Conservation (phyloP, 1,140 invertebrate genomes). For the Patella vulgata region DNA sequence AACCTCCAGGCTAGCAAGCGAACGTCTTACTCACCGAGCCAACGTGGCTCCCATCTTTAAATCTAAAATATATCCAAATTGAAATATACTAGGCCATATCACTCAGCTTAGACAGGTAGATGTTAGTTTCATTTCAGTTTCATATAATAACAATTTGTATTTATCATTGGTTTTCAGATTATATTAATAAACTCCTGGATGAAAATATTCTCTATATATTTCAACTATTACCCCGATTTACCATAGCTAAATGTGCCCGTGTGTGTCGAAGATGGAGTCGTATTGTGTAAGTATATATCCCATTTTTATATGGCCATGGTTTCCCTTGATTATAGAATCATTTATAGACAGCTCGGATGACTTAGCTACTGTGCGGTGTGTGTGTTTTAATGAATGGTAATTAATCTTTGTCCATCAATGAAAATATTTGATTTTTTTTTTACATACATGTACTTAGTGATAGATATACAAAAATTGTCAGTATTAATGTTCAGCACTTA, state of each 20-base stretch:
- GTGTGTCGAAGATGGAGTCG: constrained; percentile 79
- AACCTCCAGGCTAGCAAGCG: no score
- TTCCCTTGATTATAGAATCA: background rate
- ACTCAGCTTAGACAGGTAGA: no score
- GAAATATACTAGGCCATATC: no score
- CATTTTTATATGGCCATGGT: background rate
- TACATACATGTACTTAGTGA: no score
- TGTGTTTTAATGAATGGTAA: background rate
- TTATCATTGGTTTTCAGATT: constrained; percentile 50
- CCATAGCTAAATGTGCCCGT: constrained; percentile 75
- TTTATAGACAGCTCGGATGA: background rate
- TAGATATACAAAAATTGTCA: no score
- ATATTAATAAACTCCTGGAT: constrained; percentile 72
- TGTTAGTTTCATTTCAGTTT: no score
- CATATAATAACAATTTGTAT: no score
- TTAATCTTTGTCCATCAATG: background rate
- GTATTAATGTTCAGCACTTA: no score
- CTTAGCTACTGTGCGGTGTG: background rate
- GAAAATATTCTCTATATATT: constrained; percentile 87
- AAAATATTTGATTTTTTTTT: background rate
- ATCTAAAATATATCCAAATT: no score
- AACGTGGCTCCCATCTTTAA: no score
- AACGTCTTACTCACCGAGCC: no score
- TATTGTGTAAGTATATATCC: constrained; percentile 71
- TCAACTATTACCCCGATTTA: constrained; percentile 81